A percentile compares a stretch with the other conserved stretches of the same genome.
Evolutionary conservation across 2,888 invertebrate species (phyloP).

Genomic region (Sisyra nigra): DNA sequence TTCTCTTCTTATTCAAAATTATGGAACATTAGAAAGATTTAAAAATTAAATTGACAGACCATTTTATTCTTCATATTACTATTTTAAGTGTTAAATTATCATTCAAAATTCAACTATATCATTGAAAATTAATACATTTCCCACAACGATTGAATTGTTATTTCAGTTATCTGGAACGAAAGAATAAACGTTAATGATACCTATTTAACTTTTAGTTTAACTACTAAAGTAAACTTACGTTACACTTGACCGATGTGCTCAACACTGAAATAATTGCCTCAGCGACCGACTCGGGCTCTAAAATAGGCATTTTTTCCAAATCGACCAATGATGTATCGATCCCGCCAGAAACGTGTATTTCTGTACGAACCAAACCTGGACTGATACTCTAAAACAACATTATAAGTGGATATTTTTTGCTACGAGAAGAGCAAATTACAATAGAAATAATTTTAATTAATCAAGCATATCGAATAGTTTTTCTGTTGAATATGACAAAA

Average conservation of each 20-base stretch:
- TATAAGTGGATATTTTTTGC: background rate
- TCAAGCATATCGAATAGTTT: no score
- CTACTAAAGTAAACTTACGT: conserved; percentile 3
- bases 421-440: background rate
- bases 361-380: background rate
- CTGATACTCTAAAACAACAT: conserved; percentile 3
- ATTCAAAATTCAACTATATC: no score
- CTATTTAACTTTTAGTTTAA: background rate
- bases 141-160: background rate
- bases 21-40: no score
- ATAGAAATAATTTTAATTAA: background rate
- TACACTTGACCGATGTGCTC: background rate
- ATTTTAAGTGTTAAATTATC: no score
- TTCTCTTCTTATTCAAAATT: no score
- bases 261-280: background rate
- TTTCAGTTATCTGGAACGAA: background rate
- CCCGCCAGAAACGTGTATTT: background rate
- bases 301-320: background rate
- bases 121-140: no score
- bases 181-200: background rate
- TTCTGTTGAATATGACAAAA: no score
- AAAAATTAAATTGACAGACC: no score
- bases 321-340: background rate
- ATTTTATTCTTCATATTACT: no score
- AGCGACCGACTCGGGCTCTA: background rate